These are phyloP conservation scores for Nemotelus pantherinus DNA, from an alignment of 2,888 invertebrate genomes.

Conservation along the genomic window DNA sequence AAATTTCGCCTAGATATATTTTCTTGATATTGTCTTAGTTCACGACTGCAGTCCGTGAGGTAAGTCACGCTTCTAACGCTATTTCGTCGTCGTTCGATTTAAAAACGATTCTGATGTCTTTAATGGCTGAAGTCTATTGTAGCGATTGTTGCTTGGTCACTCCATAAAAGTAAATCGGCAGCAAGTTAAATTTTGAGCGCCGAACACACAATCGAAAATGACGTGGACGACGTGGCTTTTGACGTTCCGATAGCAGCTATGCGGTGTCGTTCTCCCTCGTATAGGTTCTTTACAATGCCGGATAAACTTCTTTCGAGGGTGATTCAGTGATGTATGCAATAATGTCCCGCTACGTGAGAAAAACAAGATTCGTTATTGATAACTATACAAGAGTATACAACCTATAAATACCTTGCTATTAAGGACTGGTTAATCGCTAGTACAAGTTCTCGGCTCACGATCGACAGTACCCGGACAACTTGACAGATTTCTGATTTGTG, in stretches of 20 bases:
- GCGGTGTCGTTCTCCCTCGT: slow-evolving; percentile 19
- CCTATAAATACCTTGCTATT: background rate
- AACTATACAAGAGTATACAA: background rate
- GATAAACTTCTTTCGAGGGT: background rate
- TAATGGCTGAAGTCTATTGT: background rate
- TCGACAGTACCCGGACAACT: slow-evolving; percentile 20
- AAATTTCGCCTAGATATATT: too few relatives aligned
- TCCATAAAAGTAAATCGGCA: slow-evolving; percentile 4
- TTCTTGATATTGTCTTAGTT: background rate
- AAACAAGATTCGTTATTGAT: background rate
- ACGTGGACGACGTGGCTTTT: slow-evolving; percentile 46
- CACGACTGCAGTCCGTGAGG: background rate
- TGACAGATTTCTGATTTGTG: background rate
- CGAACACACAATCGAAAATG: slow-evolving; percentile 44
- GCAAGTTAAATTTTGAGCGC: slow-evolving; percentile 38
- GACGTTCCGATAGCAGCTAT: slow-evolving; percentile 20
- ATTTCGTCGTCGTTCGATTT: background rate
- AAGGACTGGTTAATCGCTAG: slow-evolving; percentile 10
- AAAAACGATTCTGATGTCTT: background rate
- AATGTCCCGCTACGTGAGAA: too few relatives aligned
- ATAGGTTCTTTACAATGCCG: slow-evolving; percentile 9
- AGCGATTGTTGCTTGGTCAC: background rate
- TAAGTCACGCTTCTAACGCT: background rate
- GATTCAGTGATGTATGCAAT: too few relatives aligned
- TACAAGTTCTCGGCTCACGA: slow-evolving; percentile 20